phyloP scores from a whole-genome alignment of 2,113 vertebrate genomes.

The Corynorhinus townsendii region DNA sequence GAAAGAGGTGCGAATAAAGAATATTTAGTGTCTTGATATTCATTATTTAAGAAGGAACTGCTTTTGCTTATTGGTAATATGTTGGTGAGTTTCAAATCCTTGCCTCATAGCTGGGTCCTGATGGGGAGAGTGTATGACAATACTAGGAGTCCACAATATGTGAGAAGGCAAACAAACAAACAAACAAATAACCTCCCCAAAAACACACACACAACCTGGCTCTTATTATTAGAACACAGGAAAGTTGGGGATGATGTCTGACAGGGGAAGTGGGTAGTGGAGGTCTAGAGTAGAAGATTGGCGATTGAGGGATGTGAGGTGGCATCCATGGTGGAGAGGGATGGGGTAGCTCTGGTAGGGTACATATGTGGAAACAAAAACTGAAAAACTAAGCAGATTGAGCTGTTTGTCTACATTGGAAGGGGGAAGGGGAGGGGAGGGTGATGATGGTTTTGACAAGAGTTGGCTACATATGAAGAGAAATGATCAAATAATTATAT shows the following conservation, averaged over 20 bases:
- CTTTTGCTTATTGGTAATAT: background rate
- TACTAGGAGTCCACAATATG: rapidly evolving
- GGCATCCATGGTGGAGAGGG: no score
- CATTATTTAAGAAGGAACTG: background rate
- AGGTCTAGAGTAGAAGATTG: background rate
- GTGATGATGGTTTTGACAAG: background rate
- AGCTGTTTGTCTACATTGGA: rapidly evolving
- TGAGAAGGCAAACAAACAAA: background rate
- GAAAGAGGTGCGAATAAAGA: background rate
- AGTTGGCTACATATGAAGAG: background rate
- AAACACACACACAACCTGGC: no score
- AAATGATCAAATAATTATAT: background rate
- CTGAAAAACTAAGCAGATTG: background rate
- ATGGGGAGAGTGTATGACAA: background rate
- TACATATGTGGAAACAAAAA: background rate
- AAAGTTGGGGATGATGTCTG: background rate
- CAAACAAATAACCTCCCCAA: no score
- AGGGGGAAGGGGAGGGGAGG: background rate
- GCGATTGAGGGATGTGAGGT: rapidly evolving
- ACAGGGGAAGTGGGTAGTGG: no score
- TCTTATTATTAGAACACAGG: background rate
- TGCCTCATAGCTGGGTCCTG: background rate
- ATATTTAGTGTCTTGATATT: background rate
- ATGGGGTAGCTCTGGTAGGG: rapidly evolving
- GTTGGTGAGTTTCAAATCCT: background rate